Conservation (phyloP, 2,113 vertebrate species). For the Tenrec ecaudatus region DNA sequence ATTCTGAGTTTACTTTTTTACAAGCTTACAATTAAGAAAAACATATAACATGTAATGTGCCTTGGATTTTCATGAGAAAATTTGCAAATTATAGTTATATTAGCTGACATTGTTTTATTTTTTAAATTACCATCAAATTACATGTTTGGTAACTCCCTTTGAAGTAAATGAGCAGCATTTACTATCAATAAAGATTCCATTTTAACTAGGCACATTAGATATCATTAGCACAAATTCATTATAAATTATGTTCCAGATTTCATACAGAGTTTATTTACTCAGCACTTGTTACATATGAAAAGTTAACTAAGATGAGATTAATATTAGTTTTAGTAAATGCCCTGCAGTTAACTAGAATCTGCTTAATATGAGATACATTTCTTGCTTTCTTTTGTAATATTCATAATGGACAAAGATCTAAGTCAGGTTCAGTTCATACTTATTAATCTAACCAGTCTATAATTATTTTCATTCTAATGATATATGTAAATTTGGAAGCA, state of each 20-base stretch:
- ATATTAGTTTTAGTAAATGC: slow-evolving; percentile 87
- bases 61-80: slow-evolving; percentile 76
- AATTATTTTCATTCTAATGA: slow-evolving; percentile 79
- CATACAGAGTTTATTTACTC: slow-evolving; percentile 86
- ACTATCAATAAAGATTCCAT: slow-evolving; percentile 86
- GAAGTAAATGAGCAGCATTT: slow-evolving; percentile 88
- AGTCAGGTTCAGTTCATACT: slow-evolving; percentile 75
- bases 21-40: slow-evolving; percentile 59
- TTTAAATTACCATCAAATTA: slow-evolving; percentile 84
- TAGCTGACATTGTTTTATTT: slow-evolving; percentile 83
- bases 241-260: slow-evolving; percentile 86
- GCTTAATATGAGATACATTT: slow-evolving; percentile 79
- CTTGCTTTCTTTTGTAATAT: slow-evolving; percentile 78
- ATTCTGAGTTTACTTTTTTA: slow-evolving; percentile 18
- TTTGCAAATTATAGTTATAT: slow-evolving; percentile 80
- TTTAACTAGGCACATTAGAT: slow-evolving; percentile 86
- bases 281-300: slow-evolving; percentile 84
- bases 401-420: slow-evolving; percentile 80
- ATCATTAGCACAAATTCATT: slow-evolving; percentile 89
- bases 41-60: slow-evolving; percentile 7
- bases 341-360: slow-evolving; percentile 80
- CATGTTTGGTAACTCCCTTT: slow-evolving; percentile 83
- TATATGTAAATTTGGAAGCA: slow-evolving; percentile 79
- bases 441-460: slow-evolving; percentile 76
- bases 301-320: slow-evolving; percentile 87